phyloP scores from a whole-genome alignment of 2,888 invertebrate species.

The Tenthredo amoena region DNA sequence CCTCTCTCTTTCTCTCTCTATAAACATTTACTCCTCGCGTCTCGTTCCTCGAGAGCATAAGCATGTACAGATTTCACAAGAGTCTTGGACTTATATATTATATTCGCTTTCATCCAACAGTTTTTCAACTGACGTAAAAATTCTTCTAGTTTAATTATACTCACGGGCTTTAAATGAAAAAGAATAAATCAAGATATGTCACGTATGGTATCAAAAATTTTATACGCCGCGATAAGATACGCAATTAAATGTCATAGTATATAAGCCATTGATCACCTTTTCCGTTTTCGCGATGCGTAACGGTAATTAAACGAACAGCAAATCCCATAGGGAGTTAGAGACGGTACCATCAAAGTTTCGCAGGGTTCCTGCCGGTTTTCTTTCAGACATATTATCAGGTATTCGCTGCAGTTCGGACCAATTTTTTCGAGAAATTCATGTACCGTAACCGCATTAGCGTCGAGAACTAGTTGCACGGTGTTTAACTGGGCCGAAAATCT shows the following conservation, averaged over 20 bases:
- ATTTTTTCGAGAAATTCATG: slow-evolving; percentile 61
- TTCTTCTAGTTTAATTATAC: too few species aligned
- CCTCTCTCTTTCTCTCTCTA: not conserved
- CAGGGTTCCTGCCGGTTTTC: slow-evolving; percentile 63
- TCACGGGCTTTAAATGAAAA: too few species aligned
- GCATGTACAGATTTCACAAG: not conserved
- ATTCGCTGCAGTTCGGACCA: slow-evolving; percentile 65
- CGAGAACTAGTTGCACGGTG: slow-evolving; percentile 60
- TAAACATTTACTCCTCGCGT: not conserved
- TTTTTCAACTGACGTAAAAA: too few species aligned
- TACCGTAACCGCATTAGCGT: slow-evolving; percentile 60
- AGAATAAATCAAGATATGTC: too few species aligned
- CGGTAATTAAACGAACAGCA: slow-evolving; percentile 67
- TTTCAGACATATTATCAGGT: slow-evolving; percentile 63
- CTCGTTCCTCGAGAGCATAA: not conserved
- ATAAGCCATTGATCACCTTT: not conserved
- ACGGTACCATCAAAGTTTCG: slow-evolving; percentile 58
- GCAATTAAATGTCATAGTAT: not conserved
- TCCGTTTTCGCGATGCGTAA: slow-evolving; percentile 15
- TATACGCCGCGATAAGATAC: not conserved
- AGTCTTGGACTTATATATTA: not conserved
- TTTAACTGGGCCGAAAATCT: slow-evolving; percentile 58
- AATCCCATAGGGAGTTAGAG: slow-evolving; percentile 62
- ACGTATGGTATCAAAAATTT: not conserved
- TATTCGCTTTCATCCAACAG: too few species aligned